Evolutionary conservation across 2,113 vertebrate genomes (phyloP), one percentile per base, ranked within the genome.

Genomic region (Hydrochoerus hydrochaeris): DNA sequence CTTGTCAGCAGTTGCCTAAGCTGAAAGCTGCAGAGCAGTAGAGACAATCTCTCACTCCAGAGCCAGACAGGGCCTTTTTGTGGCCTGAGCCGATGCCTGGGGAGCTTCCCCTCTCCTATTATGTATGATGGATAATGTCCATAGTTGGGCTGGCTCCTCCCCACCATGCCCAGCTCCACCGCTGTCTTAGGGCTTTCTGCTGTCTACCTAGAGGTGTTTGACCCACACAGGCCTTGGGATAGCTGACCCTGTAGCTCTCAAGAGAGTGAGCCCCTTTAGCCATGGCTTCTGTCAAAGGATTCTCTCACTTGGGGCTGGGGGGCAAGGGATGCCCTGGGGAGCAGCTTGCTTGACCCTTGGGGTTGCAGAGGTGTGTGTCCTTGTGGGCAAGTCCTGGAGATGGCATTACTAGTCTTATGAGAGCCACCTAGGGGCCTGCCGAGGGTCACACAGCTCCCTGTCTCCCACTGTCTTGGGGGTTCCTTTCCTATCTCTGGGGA

Each of bases 341-440:
- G 67, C 41, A 73, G 13, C 62, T 30, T 69, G 65, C 44, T 46
- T 26, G 7, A 10, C 46, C 62, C 81, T 92, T 80, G 75, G 35
- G n/a, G 52, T 83, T 78, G 52, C 12, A 4, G n/a, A 60, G 84
- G 44, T 86, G 44, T 71, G 44, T 86, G 44, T 71, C 60, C 52
- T 85, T 80, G 91, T 13, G 86, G 57, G 38, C 28, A 78, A 32
- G 44, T 92, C 81, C 94, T 92, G 81, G 81, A 83, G 93, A 78
- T 7, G 75, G 44, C 30, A 8, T 54, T 60, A 28, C 30, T 86
- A 71, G 58, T 24, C 60, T 91, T 32, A 22, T 32, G 78, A 65
- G 67, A 92, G 69, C 73, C 19, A 4, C 30, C 52, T 78, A 88
- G 57, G 75, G 44, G 54, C 44, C 58, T 77, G 52, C 63, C 57